phyloP scores from a whole-genome alignment of 2,797 vertebrate species.

The Eutrigla gurnardus region DNA sequence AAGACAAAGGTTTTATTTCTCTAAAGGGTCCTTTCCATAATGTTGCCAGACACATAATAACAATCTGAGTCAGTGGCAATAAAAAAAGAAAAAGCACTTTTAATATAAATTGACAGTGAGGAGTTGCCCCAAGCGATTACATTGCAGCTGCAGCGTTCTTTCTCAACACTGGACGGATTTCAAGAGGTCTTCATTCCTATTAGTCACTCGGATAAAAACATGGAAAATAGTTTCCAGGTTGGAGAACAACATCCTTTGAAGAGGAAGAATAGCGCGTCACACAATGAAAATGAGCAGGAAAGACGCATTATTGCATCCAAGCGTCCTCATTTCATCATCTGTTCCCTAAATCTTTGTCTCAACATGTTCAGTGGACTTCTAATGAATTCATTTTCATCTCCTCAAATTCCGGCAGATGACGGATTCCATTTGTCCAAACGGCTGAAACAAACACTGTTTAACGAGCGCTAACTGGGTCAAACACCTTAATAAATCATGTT shows the following conservation, averaged over 20 bases:
- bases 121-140: not conserved
- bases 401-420: constrained; percentile 7
- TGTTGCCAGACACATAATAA: too few relatives aligned
- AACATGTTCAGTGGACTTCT: not conserved
- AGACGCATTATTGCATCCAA: not conserved
- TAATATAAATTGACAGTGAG: not conserved
- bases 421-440: constrained; percentile 33
- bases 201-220: not conserved
- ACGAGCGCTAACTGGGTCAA: constrained; percentile 73
- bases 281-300: not conserved
- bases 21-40: too few relatives aligned
- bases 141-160: not conserved
- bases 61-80: too few relatives aligned
- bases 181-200: not conserved
- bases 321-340: not conserved
- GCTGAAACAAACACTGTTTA: constrained; percentile 44
- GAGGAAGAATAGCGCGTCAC: not conserved
- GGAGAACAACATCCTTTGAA: too few relatives aligned
- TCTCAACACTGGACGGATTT: not conserved
- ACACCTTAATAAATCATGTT: constrained; percentile 80
- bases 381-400: not conserved
- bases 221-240: not conserved
- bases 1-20: too few relatives aligned
- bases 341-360: not conserved
- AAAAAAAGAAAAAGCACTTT: not conserved